Base-by-base conservation (phyloP, 2,113 vertebrate species). In the Sylvia atricapilla region DNA sequence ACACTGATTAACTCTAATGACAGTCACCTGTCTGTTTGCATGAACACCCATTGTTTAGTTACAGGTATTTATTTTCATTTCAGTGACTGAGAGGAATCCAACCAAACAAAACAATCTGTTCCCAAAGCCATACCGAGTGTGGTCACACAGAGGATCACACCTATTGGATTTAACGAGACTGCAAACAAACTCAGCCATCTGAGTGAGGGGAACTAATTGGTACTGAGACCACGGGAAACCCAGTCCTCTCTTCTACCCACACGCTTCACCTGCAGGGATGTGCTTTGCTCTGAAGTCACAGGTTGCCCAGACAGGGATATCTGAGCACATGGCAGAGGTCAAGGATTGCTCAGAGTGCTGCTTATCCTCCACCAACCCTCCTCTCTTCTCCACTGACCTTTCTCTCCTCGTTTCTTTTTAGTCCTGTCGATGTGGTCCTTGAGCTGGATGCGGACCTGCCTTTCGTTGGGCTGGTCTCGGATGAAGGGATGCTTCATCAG, bases 381-480 rank as follows among this genome's bases (percentile, higher is more conserved):
- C 96, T 98, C 98, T 4, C 28, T 4, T 20, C 33, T n/a, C n/a
- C 28, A 24, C 97, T 96, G 13, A 99, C 99, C 99, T 97, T 98
- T 99, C 97, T 99, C 99, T 15, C 99, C 99, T 92, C 99, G 89
- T 95, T 99, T 99, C 98, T 99, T 99, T 97, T 99, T 99, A 93
- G 99, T 99, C 90, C 99, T 98, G 91, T 99, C 99, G 33, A 99
- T 99, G 95, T 99, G 99, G 98, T 99, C 99, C 97, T 99, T 99
- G 73, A 99, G 99, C 97, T 99, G 99, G 94, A 99, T 99, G 96
- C 99, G 99, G 97, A 99, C 98, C 98, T 99, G 99, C 78, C 99
- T 97, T 72, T 99, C 99, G 9, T 99, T 99, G 86, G 99, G 98
- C 21, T 99, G 99, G 97, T 99, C 99, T 88, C 99, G 95, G 95